Percentiles rank a stretch among this genome's conserved stretches.
These are phyloP conservation scores for Suncus etruscus DNA, from an alignment of 2,113 vertebrate genomes.

Conservation along the genomic window DNA sequence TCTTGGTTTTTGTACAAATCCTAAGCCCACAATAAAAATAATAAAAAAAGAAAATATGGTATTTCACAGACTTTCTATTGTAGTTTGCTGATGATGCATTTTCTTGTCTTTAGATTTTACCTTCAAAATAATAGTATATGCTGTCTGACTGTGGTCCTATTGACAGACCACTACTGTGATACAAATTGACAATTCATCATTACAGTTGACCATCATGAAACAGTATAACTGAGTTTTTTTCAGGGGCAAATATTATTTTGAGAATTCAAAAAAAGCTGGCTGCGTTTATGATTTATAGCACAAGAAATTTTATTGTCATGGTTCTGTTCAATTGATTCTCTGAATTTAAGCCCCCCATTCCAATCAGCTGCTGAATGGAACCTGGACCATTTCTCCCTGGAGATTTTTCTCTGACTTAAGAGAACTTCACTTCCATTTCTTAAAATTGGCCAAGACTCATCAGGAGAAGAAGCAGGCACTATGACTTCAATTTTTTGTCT, in stretches of 20 bases:
- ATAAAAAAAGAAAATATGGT: neutral
- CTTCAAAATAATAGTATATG: neutral
- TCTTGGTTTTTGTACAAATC: too few species aligned
- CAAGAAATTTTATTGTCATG: neutral
- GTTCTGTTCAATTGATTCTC: neutral
- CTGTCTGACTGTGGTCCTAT: neutral
- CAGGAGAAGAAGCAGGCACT: neutral
- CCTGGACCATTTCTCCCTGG: neutral
- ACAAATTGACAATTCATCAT: neutral
- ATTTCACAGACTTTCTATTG: neutral
- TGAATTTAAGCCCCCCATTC: neutral
- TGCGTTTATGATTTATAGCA: neutral
- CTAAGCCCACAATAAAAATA: too few species aligned
- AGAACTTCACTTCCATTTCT: neutral
- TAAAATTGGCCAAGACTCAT: neutral
- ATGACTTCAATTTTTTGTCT: neutral
- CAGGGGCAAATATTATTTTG: neutral
- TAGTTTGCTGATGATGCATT: too few species aligned
- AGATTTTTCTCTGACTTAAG: neutral
- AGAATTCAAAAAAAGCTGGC: neutral
- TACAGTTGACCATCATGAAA: neutral
- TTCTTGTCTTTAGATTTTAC: neutral
- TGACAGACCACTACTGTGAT: neutral
- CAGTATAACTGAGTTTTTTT: neutral
- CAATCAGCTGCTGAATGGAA: neutral